A percentile compares a stretch with the other conserved stretches of the same genome.
Conservation (phyloP, 2,113 vertebrate species). For the Capreolus pygargus region DNA sequence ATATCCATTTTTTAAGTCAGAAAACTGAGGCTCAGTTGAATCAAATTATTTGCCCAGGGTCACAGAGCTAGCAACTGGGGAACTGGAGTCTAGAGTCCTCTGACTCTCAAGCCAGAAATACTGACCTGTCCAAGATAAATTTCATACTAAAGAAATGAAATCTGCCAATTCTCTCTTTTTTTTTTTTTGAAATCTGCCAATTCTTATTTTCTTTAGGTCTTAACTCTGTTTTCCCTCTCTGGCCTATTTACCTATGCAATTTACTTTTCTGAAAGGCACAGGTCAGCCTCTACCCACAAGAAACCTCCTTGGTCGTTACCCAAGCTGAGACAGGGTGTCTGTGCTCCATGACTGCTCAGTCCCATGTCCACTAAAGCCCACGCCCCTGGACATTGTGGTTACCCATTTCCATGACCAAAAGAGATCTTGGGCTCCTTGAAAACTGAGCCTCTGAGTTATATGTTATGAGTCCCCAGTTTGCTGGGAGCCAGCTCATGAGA, state of each 20-base stretch:
- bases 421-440: background rate
- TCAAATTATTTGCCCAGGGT: background rate
- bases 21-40: background rate
- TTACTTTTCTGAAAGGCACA: background rate
- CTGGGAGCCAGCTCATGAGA: too few relatives aligned
- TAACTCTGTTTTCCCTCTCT: background rate
- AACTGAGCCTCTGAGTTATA: background rate
- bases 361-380: background rate
- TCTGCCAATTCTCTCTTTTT: background rate
- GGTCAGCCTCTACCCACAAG: background rate
- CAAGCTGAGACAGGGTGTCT: background rate
- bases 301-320: background rate
- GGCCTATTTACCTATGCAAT: background rate
- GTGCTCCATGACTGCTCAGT: background rate
- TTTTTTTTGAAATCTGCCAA: background rate
- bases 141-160: background rate
- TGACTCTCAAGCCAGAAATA: background rate
- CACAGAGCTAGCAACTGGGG: background rate
- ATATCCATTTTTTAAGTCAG: background rate
- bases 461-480: background rate
- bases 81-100: background rate
- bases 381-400: too few relatives aligned
- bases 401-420: background rate
- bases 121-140: background rate
- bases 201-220: background rate